These are phyloP conservation scores for Cryptus viduatorius DNA, from an alignment of 2,888 invertebrate genomes.

Conservation along the genomic window DNA sequence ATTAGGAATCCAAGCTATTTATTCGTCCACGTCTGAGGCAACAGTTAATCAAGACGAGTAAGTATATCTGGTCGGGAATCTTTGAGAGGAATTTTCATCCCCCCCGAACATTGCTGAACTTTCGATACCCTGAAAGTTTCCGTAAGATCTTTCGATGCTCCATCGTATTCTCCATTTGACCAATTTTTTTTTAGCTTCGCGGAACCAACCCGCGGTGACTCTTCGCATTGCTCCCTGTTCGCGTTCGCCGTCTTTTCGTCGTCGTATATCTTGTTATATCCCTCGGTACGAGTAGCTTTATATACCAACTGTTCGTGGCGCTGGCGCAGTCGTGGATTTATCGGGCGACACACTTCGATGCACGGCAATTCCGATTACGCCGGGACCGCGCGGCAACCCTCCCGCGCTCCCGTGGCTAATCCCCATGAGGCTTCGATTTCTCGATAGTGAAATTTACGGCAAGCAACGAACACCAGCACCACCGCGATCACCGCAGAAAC, in stretches of 20 bases:
- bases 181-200: background rate
- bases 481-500: conserved; percentile 55
- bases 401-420: conserved; percentile 54
- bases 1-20: background rate
- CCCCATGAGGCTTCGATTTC: conserved; percentile 70
- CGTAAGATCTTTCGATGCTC: background rate
- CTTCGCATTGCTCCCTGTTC: conserved; percentile 1
- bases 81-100: background rate
- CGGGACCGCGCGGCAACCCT: conserved; percentile 33
- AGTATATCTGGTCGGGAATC: background rate
- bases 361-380: conserved; percentile 66
- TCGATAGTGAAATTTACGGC: conserved; percentile 69
- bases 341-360: conserved; percentile 63
- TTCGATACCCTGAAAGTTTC: conserved; percentile 28
- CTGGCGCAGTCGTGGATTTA: conserved; percentile 57
- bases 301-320: conserved; percentile 36
- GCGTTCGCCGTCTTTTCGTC: conserved; percentile 37
- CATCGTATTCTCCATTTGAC: background rate
- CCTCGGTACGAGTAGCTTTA: conserved; percentile 29
- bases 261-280: conserved; percentile 36
- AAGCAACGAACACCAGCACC: conserved; percentile 41
- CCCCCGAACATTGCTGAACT: background rate
- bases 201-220: conserved; percentile 13
- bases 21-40: too few species aligned
- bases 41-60: background rate